These are phyloP conservation scores for Callionymus lyra DNA, from an alignment of 2,113 vertebrate species.

Conservation along the genomic window DNA sequence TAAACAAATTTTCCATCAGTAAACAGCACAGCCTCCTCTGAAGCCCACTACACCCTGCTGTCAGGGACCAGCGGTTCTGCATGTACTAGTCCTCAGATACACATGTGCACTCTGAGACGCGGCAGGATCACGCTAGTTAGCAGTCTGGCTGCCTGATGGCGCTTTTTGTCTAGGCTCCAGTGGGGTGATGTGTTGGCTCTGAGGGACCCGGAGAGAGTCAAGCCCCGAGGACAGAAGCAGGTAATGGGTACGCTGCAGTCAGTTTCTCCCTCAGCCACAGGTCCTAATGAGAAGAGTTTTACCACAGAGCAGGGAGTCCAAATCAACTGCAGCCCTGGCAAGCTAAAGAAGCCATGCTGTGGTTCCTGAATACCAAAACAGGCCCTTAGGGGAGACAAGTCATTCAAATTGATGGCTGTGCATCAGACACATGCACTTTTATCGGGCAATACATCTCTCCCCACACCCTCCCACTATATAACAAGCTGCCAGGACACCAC, in stretches of 20 bases:
- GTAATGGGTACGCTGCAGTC: conserved; percentile 52
- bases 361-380: conserved; percentile 75
- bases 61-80: conserved; percentile 8
- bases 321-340: conserved; percentile 65
- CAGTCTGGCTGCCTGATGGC: conserved; percentile 20
- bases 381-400: conserved; percentile 70
- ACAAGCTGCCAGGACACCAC: conserved; percentile 46
- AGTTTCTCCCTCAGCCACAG: conserved; percentile 40
- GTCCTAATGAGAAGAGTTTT: conserved; percentile 63
- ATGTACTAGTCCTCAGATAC: conserved; percentile 15
- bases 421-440: conserved; percentile 75
- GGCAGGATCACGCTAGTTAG: conserved; percentile 15
- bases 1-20: neutral
- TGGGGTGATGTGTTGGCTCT: conserved; percentile 23
- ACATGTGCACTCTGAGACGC: conserved; percentile 11
- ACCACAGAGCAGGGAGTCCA: conserved; percentile 37
- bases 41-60: conserved; percentile 8
- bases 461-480: conserved; percentile 48
- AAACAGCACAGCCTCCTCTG: conserved; percentile 3
- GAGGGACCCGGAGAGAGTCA: conserved; percentile 28
- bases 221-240: conserved; percentile 51
- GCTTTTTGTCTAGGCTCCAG: conserved; percentile 37
- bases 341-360: conserved; percentile 56
- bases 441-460: conserved; percentile 67
- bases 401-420: conserved; percentile 75